These are phyloP conservation scores for Octodon degus DNA, from an alignment of 2,113 vertebrate genomes.

Conservation along the genomic window DNA sequence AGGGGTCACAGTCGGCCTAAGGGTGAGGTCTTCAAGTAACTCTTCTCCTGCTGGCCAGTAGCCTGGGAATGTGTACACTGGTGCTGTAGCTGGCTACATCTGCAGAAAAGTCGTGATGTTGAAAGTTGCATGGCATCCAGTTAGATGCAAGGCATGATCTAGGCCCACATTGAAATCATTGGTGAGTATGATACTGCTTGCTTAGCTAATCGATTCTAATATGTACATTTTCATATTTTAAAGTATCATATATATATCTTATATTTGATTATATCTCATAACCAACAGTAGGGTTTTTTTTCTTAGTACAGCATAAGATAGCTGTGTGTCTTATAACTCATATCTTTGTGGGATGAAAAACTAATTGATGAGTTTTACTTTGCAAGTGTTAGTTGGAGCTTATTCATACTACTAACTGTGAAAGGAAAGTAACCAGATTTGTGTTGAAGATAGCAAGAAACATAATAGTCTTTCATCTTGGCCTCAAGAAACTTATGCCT, in stretches of 20 bases:
- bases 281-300: background rate
- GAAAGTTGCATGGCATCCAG: background rate
- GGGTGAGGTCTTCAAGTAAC: background rate
- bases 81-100: background rate
- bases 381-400: background rate
- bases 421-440: background rate
- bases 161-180: background rate
- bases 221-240: background rate
- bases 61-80: background rate
- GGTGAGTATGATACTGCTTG: background rate
- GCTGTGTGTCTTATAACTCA: background rate
- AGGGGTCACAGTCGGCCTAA: background rate
- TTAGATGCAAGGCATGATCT: background rate
- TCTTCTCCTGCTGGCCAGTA: background rate
- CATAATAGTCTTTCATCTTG: conserved; percentile 5
- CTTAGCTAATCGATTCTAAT: background rate
- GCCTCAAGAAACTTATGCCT: background rate
- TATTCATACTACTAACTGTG: background rate
- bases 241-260: conserved; percentile 33
- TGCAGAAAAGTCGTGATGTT: background rate
- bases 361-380: background rate
- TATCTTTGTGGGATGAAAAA: conserved; percentile 28
- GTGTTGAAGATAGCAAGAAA: background rate
- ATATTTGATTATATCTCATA: background rate
- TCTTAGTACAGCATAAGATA: background rate